Evolutionary conservation across 1,140 invertebrate genomes (phyloP).

Genomic region (Hyphantria cunea): DNA sequence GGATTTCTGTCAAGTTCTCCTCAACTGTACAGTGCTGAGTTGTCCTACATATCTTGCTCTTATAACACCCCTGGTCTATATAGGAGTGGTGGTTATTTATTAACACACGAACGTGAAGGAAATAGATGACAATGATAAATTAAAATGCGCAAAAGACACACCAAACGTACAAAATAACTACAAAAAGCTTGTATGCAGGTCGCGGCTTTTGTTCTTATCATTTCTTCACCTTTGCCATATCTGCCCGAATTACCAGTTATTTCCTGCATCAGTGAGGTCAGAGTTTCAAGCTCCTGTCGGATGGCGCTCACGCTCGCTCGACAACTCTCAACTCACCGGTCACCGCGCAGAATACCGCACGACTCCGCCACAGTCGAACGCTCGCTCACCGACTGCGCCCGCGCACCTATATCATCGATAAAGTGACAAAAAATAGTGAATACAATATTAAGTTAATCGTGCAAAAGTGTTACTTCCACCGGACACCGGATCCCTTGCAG

Average conservation of each 20-base stretch:
- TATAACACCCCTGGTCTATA: too few species aligned
- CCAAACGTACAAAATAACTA: neutral
- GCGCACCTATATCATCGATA: slow-evolving; percentile 36
- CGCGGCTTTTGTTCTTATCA: neutral
- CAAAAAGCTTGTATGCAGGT: neutral
- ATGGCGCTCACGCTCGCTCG: slow-evolving; percentile 5
- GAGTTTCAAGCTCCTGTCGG: slow-evolving; percentile 38
- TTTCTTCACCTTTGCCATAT: slow-evolving; percentile 30
- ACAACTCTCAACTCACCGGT: neutral
- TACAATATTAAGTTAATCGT: slow-evolving; percentile 38
- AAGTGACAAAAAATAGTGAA: slow-evolving; percentile 44
- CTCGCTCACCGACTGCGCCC: slow-evolving; percentile 26
- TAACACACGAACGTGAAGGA: too few species aligned
- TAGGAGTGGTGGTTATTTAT: too few species aligned
- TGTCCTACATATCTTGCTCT: too few species aligned
- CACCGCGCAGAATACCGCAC: slow-evolving; percentile 41
- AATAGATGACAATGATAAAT: neutral
- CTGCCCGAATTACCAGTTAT: slow-evolving; percentile 31
- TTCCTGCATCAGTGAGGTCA: slow-evolving; percentile 54
- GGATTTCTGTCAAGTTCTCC: too few species aligned
- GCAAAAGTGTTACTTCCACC: slow-evolving; percentile 30
- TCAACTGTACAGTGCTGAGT: too few species aligned
- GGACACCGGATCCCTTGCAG: slow-evolving; percentile 32
- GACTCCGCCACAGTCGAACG: slow-evolving; percentile 19
- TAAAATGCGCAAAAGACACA: neutral